Evolutionary conservation across 2,797 vertebrate species (phyloP).

Genomic region (Steatocranus sp.): DNA sequence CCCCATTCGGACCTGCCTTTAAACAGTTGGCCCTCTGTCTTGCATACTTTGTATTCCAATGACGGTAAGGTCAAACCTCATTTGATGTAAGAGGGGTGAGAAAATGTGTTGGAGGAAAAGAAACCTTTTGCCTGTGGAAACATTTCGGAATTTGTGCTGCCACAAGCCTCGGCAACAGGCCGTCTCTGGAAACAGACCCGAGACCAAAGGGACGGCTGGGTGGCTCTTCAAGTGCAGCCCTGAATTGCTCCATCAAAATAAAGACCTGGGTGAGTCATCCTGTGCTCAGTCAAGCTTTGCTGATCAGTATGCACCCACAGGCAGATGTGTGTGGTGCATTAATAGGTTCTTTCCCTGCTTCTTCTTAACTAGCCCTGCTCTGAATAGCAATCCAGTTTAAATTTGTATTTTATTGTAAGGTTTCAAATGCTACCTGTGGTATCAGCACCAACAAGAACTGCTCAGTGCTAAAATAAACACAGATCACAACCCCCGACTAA

Average conservation of each 20-base stretch:
- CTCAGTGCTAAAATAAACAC: neutral
- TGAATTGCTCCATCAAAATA: constrained; percentile 53
- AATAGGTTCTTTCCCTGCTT: constrained; percentile 35
- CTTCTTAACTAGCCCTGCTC: constrained; percentile 5
- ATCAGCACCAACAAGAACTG: constrained; percentile 30
- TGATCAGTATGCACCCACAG: constrained; percentile 63
- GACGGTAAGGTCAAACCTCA: constrained; percentile 49
- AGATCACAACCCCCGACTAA: neutral
- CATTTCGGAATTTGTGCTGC: neutral
- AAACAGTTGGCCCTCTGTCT: constrained; percentile 23
- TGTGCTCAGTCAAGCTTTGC: constrained; percentile 34
- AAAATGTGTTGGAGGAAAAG: neutral
- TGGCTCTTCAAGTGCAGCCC: constrained; percentile 20
- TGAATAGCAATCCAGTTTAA: constrained; percentile 16
- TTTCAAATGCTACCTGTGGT: constrained; percentile 58
- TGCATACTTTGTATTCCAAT: constrained; percentile 46
- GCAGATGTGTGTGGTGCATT: constrained; percentile 55
- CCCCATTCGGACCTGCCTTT: constrained; percentile 30
- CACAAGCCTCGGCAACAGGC: constrained; percentile 4
- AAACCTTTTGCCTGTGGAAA: neutral
- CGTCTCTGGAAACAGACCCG: neutral
- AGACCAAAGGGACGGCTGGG: neutral
- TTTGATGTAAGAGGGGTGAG: constrained; percentile 40
- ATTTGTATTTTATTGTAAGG: neutral
- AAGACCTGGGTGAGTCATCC: constrained; percentile 43